phyloP scores from a whole-genome alignment of 2,888 invertebrate genomes.

The Microctonus aethiopoides region DNA sequence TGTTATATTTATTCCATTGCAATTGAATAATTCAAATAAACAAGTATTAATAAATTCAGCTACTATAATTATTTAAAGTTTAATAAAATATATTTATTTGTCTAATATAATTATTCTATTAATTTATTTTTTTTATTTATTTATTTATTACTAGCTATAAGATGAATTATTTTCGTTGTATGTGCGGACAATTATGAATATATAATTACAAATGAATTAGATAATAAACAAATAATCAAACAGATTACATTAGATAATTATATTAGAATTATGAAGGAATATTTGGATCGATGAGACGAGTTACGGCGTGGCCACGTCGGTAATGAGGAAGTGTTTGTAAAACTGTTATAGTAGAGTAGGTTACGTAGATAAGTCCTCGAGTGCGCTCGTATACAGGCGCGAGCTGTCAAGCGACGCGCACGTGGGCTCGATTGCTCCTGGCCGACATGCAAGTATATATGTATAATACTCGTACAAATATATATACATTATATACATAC shows the following conservation, averaged over 20 bases:
- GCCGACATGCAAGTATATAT: constrained; percentile 37
- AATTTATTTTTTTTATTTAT: too few species aligned
- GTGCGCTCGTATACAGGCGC: constrained; percentile 34
- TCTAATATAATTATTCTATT: too few species aligned
- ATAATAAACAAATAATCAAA: background rate
- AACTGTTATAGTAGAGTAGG: constrained; percentile 63
- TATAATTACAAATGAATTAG: background rate
- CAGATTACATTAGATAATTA: background rate
- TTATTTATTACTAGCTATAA: too few species aligned
- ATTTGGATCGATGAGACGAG: constrained; percentile 16
- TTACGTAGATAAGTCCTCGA: constrained; percentile 58
- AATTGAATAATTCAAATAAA: too few species aligned
- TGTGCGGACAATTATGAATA: too few species aligned
- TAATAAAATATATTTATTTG: too few species aligned
- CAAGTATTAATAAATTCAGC: too few species aligned
- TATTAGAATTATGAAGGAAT: background rate
- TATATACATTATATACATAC: background rate
- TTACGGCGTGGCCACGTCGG: constrained; percentile 41
- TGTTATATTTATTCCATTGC: too few species aligned
- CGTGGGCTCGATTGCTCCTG: constrained; percentile 50
- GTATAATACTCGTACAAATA: background rate
- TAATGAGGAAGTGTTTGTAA: constrained; percentile 60
- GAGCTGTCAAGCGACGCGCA: constrained; percentile 50
- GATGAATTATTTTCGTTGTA: too few species aligned
- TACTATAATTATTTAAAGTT: too few species aligned